Conservation (phyloP, 2,888 invertebrate genomes). For the Ennomos quercinarius region DNA sequence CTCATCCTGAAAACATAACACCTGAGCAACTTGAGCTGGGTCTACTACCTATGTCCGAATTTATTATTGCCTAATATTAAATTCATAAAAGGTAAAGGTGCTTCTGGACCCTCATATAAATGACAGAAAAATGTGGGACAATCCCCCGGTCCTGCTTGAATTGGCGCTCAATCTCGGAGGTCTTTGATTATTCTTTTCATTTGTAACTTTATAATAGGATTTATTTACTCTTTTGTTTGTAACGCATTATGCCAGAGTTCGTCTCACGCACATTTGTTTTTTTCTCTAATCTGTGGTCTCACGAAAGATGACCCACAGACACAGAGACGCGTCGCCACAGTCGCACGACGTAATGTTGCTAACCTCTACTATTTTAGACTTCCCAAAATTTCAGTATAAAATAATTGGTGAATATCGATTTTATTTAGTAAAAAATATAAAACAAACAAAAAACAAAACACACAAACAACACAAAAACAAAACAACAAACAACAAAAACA, state of each 20-base stretch:
- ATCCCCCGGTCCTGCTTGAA: conserved; percentile 13
- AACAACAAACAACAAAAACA: too few species aligned
- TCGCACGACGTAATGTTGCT: too few species aligned
- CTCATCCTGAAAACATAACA: conserved; percentile 26
- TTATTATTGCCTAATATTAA: conserved; percentile 29
- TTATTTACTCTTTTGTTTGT: neutral
- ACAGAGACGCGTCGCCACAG: too few species aligned
- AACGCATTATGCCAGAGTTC: neutral
- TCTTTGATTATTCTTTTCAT: conserved; percentile 12
- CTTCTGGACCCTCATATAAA: conserved; percentile 23
- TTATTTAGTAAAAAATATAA: too few species aligned
- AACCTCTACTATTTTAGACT: too few species aligned
- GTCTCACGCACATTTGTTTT: too few species aligned
- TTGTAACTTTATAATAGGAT: neutral
- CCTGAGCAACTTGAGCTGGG: conserved; percentile 22
- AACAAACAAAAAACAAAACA: too few species aligned
- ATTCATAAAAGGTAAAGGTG: conserved; percentile 25
- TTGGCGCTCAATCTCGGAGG: neutral
- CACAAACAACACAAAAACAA: too few species aligned
- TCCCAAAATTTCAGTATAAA: too few species aligned
- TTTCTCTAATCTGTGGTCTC: too few species aligned
- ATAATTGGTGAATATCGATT: too few species aligned
- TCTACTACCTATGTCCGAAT: conserved; percentile 28
- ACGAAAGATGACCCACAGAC: too few species aligned
- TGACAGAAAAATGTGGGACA: conserved; percentile 29